A percentile compares a stretch with the other conserved stretches of the same genome.
These are phyloP conservation scores for Luffia ferchaultella DNA, from an alignment of 2,888 invertebrate species.

Conservation along the genomic window DNA sequence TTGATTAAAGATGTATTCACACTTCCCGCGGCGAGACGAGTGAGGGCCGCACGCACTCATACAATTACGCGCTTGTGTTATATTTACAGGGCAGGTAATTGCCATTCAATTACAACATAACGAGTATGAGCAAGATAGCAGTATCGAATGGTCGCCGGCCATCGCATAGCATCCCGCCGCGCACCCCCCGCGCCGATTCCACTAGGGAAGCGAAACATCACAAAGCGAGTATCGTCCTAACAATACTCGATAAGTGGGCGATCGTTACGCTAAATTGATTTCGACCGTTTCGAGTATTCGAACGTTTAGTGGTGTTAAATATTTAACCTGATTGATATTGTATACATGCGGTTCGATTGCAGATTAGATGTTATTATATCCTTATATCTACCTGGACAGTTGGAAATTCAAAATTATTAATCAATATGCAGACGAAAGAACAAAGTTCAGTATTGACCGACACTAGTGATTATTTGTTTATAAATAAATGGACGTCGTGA, in stretches of 20 bases:
- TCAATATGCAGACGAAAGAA: too few species aligned
- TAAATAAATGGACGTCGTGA: too few species aligned
- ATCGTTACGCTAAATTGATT: constrained; percentile 58
- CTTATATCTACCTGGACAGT: too few species aligned
- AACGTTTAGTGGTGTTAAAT: constrained; percentile 37
- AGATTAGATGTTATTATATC: too few species aligned
- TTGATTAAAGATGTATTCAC: too few species aligned
- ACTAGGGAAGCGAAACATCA: constrained; percentile 57
- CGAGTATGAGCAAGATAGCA: constrained; percentile 31
- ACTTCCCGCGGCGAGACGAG: too few species aligned
- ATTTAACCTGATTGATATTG: too few species aligned
- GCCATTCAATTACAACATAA: constrained; percentile 64
- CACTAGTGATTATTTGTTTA: too few species aligned
- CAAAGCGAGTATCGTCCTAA: constrained; percentile 44
- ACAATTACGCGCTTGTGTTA: constrained; percentile 67
- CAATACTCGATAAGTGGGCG: constrained; percentile 61
- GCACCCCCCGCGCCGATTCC: constrained; percentile 55
- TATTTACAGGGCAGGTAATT: constrained; percentile 68
- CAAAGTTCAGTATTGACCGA: too few species aligned
- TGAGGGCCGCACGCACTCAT: constrained; percentile 23
- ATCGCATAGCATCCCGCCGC: constrained; percentile 36
- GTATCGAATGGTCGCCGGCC: constrained; percentile 17
- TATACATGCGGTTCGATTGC: too few species aligned
- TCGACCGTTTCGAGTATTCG: constrained; percentile 36
- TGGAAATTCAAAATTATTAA: too few species aligned